Percentiles rank a stretch among this genome's conserved stretches.
phyloP scores from a whole-genome alignment of 2,797 vertebrate species.

The Tamandua tetradactyla region DNA sequence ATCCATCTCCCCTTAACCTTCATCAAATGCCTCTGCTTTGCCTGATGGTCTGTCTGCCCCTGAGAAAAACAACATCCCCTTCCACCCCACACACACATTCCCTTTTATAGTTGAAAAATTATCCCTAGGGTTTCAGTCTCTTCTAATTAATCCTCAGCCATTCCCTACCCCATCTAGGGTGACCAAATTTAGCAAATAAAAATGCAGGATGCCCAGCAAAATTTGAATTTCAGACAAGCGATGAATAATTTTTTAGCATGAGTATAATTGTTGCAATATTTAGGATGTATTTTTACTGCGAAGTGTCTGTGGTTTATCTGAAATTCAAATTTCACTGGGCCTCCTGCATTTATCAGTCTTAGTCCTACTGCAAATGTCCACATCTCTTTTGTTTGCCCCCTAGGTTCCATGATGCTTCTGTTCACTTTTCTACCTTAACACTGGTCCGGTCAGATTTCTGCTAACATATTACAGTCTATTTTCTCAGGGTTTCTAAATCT shows the following conservation, averaged over 20 bases:
- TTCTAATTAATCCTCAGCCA: not conserved
- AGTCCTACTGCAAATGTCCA: not conserved
- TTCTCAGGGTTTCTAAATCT: not conserved
- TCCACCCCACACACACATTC: not conserved
- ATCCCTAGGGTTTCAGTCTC: not conserved
- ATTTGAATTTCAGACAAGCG: not conserved
- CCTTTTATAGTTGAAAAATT: not conserved
- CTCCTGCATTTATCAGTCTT: not conserved
- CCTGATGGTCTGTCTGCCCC: not conserved
- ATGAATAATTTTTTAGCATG: not conserved
- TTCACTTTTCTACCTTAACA: not conserved
- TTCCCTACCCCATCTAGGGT: not conserved
- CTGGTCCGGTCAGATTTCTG: not conserved
- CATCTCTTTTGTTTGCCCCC: not conserved
- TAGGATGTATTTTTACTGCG: not conserved
- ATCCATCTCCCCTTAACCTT: not conserved
- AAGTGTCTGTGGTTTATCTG: not conserved
- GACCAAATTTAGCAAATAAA: not conserved
- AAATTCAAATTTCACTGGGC: slow-evolving; percentile 1
- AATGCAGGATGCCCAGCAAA: not conserved
- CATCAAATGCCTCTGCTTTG: not conserved
- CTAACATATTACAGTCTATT: not conserved
- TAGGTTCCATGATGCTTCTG: not conserved
- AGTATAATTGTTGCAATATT: not conserved
- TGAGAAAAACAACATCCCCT: too few relatives aligned